Conservation (phyloP, 2,113 vertebrate genomes). For the Meleagris gallopavo region DNA sequence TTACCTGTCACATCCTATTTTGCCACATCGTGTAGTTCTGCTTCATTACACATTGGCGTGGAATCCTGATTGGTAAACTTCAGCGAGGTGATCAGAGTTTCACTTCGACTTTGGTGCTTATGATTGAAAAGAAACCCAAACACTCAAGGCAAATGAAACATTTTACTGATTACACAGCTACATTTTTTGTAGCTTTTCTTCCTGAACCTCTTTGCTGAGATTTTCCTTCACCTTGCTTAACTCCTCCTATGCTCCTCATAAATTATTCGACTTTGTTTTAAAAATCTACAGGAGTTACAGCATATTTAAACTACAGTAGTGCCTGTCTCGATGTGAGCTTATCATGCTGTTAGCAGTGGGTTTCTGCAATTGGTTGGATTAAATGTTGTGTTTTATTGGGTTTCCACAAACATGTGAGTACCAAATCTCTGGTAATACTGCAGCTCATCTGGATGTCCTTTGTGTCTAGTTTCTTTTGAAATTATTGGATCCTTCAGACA, state of each 20-base stretch:
- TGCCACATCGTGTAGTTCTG: slow-evolving; percentile 37
- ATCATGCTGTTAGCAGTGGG: rapidly evolving
- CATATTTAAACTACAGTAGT: neutral
- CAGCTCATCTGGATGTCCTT: neutral
- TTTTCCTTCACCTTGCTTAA: neutral
- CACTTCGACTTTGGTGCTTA: neutral
- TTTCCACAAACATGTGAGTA: neutral
- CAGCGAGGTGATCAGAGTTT: slow-evolving; percentile 13
- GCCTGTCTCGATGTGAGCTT: neutral
- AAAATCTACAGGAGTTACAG: neutral
- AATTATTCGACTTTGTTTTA: neutral
- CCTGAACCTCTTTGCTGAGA: neutral
- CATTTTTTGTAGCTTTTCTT: neutral
- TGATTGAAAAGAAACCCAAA: neutral
- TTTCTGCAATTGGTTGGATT: neutral
- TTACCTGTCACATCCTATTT: slow-evolving; percentile 48
- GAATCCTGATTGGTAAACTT: slow-evolving; percentile 21
- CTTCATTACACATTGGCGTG: neutral
- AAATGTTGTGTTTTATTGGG: neutral
- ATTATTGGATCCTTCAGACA: neutral
- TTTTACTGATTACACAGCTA: slow-evolving; percentile 13
- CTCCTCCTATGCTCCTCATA: neutral
- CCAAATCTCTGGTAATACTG: neutral
- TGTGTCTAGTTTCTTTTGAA: neutral
- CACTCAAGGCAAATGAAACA: neutral